Base-by-base conservation (phyloP, 2,888 invertebrate species). In the Lordiphosa andalusiaca region DNA sequence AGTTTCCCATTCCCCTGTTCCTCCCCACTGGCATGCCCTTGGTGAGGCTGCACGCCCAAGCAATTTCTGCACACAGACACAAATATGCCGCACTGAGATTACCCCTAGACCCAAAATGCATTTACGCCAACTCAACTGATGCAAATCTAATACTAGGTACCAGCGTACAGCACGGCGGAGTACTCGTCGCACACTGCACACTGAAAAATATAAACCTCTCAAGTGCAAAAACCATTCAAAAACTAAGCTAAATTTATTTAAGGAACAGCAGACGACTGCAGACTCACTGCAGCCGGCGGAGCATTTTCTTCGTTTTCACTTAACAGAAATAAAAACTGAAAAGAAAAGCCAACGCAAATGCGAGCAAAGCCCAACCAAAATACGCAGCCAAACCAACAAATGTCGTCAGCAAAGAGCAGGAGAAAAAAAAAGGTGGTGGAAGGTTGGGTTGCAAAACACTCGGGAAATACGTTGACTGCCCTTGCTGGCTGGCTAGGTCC, bases 201-300 rank as follows among this genome's bases (percentile, higher is more conserved):
- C 48, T 46, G 64, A 35, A 63, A 77, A 77, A 78, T 77, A 78
- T 78, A 78, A 78, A 78, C 77, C 77, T 78, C 77, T 78, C 77
- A 74, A 78, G 77, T 78, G 77, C 82, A 81, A 81, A 81, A 81
- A 81, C 77, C 77, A 81, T 81, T 78, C 77, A 78, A 78, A 77
- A 78, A 78, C 77, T 78, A 81, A 78, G 82, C 77, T 72, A 81
- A 81, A 78, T 78, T 78, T 78, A 78, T 78, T 78, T 78, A 78
- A 78, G 77, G 82, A 81, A 81, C 73, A 67, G 59, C 56, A 63
- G 63, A 65, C 54, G 44, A 40, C 40, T 49, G 39, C 63, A 49
- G 37, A 30, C 40, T 42, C 55, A 48, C 56, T 44, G 54, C 33
- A 33, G 30, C 52, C 47, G 35, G 35, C 44, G 21, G 52, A 62